Percentiles rank a stretch among this genome's conserved stretches.
Evolutionary conservation across 2,888 invertebrate species (phyloP).

Genomic region (Nephrotoma flavescens): DNA sequence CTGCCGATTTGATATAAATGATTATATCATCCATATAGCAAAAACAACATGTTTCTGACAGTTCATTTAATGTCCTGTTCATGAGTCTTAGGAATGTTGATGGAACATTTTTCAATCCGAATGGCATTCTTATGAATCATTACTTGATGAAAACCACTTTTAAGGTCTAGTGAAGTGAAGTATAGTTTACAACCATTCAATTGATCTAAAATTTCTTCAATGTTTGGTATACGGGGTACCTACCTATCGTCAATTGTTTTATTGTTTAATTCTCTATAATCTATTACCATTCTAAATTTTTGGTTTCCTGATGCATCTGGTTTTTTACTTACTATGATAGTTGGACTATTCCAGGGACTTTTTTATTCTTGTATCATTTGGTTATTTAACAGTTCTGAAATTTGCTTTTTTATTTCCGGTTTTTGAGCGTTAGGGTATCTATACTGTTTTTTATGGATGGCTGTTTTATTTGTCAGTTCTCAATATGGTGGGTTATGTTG

Average conservation of each 20-base stretch:
- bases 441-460: not conserved
- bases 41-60: too few species aligned
- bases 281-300: too few species aligned
- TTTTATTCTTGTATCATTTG: not conserved
- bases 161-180: slow-evolving; percentile 1
- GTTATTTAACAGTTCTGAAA: not conserved
- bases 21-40: too few species aligned
- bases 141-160: slow-evolving; percentile 4
- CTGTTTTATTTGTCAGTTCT: not conserved
- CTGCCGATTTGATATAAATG: too few species aligned
- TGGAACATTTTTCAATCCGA: too few species aligned
- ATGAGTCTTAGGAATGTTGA: too few species aligned
- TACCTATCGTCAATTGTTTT: too few species aligned
- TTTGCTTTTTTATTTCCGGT: not conserved
- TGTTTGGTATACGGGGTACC: not conserved
- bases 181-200: not conserved
- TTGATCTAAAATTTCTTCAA: not conserved
- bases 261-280: not conserved
- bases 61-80: too few species aligned
- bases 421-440: not conserved
- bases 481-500: too few species aligned
- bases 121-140: not conserved
- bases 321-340: not conserved
- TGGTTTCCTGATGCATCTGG: not conserved
- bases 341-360: not conserved